Conservation (phyloP, 2,888 invertebrate species). For the Calameuta filiformis region DNA sequence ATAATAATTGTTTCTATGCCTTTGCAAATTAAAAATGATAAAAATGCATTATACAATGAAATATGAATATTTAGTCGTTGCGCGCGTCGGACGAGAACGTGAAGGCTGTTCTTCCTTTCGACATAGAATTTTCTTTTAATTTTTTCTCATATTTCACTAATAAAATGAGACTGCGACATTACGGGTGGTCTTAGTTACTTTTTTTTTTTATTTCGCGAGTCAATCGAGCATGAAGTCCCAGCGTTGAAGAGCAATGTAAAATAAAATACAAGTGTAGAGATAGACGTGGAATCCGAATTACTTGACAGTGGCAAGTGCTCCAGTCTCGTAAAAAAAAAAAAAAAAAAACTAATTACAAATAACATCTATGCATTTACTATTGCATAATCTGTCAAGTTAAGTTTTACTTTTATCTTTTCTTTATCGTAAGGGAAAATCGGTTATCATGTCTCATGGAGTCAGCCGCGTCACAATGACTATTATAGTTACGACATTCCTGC, state of each 20-base stretch:
- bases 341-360: background rate
- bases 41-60: slow-evolving; percentile 19
- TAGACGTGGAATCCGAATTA: background rate
- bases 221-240: background rate
- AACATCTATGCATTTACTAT: no score
- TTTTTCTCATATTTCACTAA: background rate
- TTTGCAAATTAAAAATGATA: slow-evolving; percentile 37
- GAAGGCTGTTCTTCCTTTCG: background rate
- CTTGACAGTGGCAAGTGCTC: background rate
- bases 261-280: background rate
- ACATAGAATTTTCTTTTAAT: background rate
- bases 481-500: slow-evolving; percentile 62
- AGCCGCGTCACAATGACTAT: background rate
- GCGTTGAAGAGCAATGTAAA: background rate
- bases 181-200: background rate
- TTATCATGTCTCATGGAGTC: background rate
- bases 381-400: background rate
- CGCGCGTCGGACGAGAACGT: background rate
- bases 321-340: background rate
- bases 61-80: slow-evolving; percentile 30
- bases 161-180: background rate
- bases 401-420: background rate
- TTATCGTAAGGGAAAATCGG: background rate
- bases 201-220: background rate
- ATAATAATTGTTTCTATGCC: slow-evolving; percentile 49